Conservation (phyloP, 2,888 invertebrate species). For the Drepanosiphum platanoidis region DNA sequence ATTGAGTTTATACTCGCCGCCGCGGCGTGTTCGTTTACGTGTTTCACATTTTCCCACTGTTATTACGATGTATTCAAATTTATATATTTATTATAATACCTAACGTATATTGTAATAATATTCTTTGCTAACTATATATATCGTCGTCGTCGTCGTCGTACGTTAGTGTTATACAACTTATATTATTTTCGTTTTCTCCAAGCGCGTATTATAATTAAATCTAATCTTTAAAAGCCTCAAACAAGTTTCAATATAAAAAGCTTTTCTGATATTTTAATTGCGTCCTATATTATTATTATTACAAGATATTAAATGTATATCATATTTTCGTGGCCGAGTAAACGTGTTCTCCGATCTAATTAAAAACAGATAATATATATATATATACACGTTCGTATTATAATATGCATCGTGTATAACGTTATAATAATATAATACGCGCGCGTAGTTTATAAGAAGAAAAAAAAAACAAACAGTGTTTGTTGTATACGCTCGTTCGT, state of each 20-base stretch:
- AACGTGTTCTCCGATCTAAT: not conserved
- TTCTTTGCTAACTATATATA: too few relatives aligned
- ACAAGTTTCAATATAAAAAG: not conserved
- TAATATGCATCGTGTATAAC: not conserved
- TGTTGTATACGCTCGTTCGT: too few relatives aligned
- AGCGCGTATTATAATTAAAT: not conserved
- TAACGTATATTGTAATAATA: too few relatives aligned
- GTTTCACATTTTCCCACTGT: not conserved
- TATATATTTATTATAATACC: too few relatives aligned
- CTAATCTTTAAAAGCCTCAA: not conserved
- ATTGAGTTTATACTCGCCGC: not conserved
- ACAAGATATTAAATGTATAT: not conserved
- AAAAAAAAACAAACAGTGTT: too few relatives aligned
- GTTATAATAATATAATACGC: not conserved
- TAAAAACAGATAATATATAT: not conserved
- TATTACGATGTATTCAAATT: too few relatives aligned
- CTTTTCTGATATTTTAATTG: not conserved
- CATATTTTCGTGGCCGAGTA: not conserved
- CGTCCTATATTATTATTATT: not conserved
- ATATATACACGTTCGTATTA: not conserved
- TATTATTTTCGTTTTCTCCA: too few relatives aligned
- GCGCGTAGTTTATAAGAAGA: too few relatives aligned
- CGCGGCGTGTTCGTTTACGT: constrained; percentile 25
- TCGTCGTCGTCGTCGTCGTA: too few relatives aligned
- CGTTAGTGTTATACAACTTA: not conserved